Conservation (phyloP, 2,888 invertebrate genomes). For the Macaria liturata region DNA sequence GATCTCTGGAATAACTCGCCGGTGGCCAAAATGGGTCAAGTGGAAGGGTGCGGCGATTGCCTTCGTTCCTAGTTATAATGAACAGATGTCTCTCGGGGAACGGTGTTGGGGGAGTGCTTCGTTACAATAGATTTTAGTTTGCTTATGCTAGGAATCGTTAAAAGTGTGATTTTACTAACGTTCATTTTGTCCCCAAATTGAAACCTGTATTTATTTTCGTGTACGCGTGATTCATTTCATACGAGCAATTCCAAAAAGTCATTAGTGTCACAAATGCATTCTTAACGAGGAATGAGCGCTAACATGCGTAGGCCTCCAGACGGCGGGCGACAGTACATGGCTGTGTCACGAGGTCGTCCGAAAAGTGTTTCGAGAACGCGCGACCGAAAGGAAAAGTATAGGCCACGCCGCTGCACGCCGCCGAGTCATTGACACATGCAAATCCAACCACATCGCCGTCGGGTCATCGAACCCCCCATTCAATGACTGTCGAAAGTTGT, state of each 20-base stretch:
- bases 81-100: constrained; percentile 22
- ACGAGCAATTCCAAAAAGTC: constrained; percentile 4
- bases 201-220: no score
- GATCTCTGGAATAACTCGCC: constrained; percentile 48
- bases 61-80: constrained; percentile 33
- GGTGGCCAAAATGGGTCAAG: constrained; percentile 34
- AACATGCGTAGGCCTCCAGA: constrained; percentile 38
- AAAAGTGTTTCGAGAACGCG: constrained; percentile 66
- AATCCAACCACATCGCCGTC: constrained; percentile 72
- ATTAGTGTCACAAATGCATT: constrained; percentile 27
- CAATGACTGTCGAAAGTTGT: constrained; percentile 82
- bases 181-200: no score
- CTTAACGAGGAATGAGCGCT: constrained; percentile 28
- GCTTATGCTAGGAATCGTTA: constrained; percentile 11
- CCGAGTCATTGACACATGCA: constrained; percentile 82
- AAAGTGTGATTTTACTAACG: not conserved
- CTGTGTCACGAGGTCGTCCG: constrained; percentile 72
- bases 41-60: constrained; percentile 32
- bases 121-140: constrained; percentile 22
- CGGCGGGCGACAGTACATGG: constrained; percentile 35
- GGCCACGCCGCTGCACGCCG: constrained; percentile 60
- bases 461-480: constrained; percentile 77
- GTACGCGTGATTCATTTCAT: no score
- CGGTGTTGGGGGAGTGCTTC: constrained; percentile 25
- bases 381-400: constrained; percentile 79